Percentiles rank a stretch among this genome's conserved stretches.
These are phyloP conservation scores for Melanostigma gelatinosum DNA, from an alignment of 2,113 vertebrate species.

Conservation along the genomic window DNA sequence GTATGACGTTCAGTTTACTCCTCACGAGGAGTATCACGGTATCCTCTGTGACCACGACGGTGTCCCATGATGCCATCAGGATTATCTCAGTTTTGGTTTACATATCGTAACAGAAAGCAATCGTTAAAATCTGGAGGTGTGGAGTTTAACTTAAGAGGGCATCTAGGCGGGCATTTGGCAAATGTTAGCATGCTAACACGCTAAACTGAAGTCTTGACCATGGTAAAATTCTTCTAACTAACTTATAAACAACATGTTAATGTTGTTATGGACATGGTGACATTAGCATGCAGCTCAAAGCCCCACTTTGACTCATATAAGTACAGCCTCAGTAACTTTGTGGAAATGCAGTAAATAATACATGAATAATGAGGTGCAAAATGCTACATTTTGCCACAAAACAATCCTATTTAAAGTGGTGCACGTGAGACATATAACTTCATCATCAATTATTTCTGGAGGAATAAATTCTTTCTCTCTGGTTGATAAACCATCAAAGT, in stretches of 20 bases:
- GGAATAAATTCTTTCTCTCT: background rate
- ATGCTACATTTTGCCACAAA: background rate
- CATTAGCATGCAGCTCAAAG: no score
- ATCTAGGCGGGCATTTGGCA: background rate
- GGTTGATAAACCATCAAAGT: background rate
- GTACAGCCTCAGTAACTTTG: background rate
- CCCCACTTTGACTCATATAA: background rate
- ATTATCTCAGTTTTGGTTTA: background rate
- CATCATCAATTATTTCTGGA: background rate
- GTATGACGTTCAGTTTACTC: background rate
- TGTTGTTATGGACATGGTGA: background rate
- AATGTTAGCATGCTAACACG: background rate
- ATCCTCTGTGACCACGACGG: background rate
- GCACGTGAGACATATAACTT: background rate
- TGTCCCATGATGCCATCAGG: slow-evolving; percentile 11
- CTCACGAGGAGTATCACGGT: background rate
- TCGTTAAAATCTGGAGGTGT: background rate
- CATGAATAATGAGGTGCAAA: background rate
- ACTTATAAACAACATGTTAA: no score
- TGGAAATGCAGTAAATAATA: background rate
- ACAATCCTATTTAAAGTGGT: background rate
- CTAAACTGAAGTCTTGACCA: no score
- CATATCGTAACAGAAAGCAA: background rate
- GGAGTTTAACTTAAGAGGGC: background rate
- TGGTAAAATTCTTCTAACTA: no score